Percentiles rank a stretch among this genome's conserved stretches.
Conservation (phyloP, 2,113 vertebrate genomes). For the Columbina picui region DNA sequence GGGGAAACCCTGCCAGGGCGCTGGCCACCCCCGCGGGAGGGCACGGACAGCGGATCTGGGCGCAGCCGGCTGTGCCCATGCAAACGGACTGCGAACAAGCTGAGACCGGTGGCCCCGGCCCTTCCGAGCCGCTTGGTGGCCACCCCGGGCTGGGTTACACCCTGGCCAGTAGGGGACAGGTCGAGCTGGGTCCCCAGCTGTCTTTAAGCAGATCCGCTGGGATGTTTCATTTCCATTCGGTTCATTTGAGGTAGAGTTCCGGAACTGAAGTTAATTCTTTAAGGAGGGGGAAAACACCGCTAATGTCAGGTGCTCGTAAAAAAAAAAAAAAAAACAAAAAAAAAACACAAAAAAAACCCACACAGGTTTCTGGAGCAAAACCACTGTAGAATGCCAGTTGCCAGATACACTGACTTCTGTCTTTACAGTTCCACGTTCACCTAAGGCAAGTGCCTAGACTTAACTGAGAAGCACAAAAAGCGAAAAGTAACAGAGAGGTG, state of each 20-base stretch:
- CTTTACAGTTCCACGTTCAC: not conserved
- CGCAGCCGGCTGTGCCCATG: not conserved
- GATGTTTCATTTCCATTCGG: conserved; percentile 18
- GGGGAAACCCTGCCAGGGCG: not conserved
- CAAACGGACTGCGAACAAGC: rapidly evolving
- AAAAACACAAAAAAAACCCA: no score
- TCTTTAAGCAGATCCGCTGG: conserved; percentile 32
- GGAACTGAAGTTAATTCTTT: conserved; percentile 14
- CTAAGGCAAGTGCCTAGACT: not conserved
- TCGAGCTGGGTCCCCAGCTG: not conserved
- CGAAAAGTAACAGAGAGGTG: not conserved
- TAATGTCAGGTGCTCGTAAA: not conserved
- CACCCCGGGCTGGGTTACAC: not conserved
- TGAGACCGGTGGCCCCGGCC: rapidly evolving
- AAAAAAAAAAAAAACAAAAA: no score
- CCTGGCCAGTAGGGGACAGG: not conserved
- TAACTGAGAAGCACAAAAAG: not conserved
- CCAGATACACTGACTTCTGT: not conserved
- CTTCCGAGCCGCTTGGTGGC: not conserved
- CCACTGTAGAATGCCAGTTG: not conserved
- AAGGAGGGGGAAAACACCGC: conserved; percentile 12
- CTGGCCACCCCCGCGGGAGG: no score
- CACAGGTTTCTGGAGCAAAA: conserved; percentile 35
- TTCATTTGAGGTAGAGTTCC: conserved; percentile 27
- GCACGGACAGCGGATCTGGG: not conserved